phyloP scores from a whole-genome alignment of 2,797 vertebrate genomes.

The Ctenosaura bakeri region DNA sequence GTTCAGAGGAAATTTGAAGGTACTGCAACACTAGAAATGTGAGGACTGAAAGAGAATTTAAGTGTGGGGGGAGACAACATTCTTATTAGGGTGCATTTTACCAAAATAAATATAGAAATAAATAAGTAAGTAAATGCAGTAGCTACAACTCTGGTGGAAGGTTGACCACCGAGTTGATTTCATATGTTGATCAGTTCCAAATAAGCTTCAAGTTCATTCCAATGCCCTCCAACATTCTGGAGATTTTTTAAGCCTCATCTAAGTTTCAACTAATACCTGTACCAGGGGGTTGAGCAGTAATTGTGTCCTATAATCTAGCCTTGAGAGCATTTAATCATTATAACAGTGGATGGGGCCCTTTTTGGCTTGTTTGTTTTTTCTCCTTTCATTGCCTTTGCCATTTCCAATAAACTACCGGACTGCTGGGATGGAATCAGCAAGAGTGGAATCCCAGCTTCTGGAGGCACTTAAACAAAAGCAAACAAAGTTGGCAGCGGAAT shows the following conservation, averaged over 20 bases:
- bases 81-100: no score
- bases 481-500: slow-evolving; percentile 9
- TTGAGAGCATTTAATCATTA: neutral
- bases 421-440: slow-evolving; percentile 17
- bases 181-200: neutral
- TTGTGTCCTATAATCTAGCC: neutral
- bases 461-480: slow-evolving; percentile 26
- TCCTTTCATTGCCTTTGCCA: neutral
- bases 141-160: neutral
- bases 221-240: neutral
- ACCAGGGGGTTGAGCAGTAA: neutral
- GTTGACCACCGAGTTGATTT: neutral
- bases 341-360: neutral
- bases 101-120: no score
- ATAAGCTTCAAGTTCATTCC: neutral
- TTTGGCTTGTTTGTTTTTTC: neutral
- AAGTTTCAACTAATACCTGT: neutral
- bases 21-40: no score
- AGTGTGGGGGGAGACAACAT: no score
- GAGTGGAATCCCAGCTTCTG: slow-evolving; percentile 4
- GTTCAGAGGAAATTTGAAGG: no score
- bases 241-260: neutral
- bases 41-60: no score
- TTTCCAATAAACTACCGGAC: neutral
- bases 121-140: no score